Conservation (phyloP, 2,888 invertebrate species). For the Lamellibrachia satsuma region DNA sequence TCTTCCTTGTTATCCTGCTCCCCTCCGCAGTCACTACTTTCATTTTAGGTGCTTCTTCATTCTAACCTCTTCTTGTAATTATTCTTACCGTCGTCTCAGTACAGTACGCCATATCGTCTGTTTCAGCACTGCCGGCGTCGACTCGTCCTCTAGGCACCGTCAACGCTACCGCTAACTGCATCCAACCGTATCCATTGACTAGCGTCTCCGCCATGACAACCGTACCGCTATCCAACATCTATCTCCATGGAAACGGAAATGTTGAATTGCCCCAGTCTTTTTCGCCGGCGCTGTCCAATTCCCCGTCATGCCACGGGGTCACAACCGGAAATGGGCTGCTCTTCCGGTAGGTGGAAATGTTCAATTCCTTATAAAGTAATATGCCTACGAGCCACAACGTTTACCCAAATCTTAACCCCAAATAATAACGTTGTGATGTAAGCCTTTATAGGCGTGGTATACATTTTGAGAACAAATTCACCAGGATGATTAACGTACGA, state of each 20-base stretch:
- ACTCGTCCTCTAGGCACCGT: background rate
- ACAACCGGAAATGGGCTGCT: background rate
- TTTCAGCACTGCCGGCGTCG: background rate
- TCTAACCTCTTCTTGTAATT: too few relatives aligned
- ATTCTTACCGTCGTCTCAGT: too few relatives aligned
- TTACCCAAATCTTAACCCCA: too few relatives aligned
- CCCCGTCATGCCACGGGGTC: background rate
- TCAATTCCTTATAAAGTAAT: too few relatives aligned
- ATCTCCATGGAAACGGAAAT: background rate
- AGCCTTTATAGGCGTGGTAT: too few relatives aligned
- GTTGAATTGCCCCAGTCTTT: background rate
- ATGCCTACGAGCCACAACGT: too few relatives aligned
- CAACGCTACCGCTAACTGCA: background rate
- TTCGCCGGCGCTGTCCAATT: background rate
- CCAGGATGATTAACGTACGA: too few relatives aligned
- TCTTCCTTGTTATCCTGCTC: too few relatives aligned
- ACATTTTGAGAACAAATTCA: too few relatives aligned
- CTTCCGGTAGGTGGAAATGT: background rate
- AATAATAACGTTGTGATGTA: too few relatives aligned
- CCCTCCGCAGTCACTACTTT: too few relatives aligned
- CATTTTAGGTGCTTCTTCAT: too few relatives aligned
- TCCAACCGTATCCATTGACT: background rate
- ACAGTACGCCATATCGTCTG: background rate
- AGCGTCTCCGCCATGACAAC: background rate
- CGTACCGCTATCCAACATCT: background rate